These are phyloP conservation scores for Oxyscelio sp. DNA, from an alignment of 2,888 invertebrate species.

Conservation along the genomic window DNA sequence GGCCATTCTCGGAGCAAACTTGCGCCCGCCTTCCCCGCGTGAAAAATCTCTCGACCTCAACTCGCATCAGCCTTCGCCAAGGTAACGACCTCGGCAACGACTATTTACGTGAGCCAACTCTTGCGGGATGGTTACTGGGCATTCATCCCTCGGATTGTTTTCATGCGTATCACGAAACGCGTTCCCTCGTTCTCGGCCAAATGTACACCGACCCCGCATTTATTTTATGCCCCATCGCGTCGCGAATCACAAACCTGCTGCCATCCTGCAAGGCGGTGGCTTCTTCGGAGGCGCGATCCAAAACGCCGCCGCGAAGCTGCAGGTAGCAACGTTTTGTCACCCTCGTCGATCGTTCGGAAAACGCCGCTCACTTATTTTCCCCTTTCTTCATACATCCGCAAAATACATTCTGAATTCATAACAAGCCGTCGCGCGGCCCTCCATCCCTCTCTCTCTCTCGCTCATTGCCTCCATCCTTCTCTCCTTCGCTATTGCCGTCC, in stretches of 20 bases:
- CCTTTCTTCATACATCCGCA: background rate
- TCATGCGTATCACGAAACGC: constrained; percentile 43
- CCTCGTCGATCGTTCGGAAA: background rate
- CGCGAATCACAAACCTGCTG: constrained; percentile 64
- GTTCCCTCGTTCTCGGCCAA: constrained; percentile 31
- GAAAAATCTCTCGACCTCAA: no score
- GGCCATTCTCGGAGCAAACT: no score
- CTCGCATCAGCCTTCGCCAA: no score
- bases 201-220: constrained; percentile 55
- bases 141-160: constrained; percentile 36
- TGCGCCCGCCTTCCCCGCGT: no score
- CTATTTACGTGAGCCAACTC: no score
- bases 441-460: constrained; percentile 53
- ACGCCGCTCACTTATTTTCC: background rate
- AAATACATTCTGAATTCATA: background rate
- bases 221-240: constrained; percentile 66
- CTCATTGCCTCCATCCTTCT: constrained; percentile 37
- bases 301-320: constrained; percentile 22
- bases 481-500: constrained; percentile 36
- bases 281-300: constrained; percentile 11
- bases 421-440: background rate
- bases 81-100: no score
- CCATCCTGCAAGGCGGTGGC: constrained; percentile 21
- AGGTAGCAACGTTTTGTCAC: constrained; percentile 2
- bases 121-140: constrained; percentile 26